A percentile compares a stretch with the other conserved stretches of the same genome.
Conservation (phyloP, 2,113 vertebrate species). For the human (Homo sapiens) region DNA sequence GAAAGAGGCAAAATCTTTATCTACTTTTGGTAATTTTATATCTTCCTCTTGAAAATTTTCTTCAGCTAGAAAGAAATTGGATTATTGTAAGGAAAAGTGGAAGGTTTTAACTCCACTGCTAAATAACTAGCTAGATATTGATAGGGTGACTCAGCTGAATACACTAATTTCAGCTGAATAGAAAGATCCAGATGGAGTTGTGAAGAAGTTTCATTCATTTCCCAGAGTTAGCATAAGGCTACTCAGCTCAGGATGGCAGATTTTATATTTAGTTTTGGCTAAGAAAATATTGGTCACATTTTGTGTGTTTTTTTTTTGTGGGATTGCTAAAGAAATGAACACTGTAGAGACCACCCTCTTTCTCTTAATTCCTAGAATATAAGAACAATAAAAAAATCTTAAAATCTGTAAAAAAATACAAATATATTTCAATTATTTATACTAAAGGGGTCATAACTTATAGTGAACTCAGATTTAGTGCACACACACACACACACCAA, state of each 20-base stretch:
- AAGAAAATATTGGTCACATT: conserved; percentile 16
- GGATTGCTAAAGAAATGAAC: conserved; percentile 18
- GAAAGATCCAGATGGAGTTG: conserved; percentile 31
- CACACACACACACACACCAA: neutral
- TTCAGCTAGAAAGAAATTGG: neutral
- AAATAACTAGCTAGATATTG: conserved; percentile 47
- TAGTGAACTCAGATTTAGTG: neutral
- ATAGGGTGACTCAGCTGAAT: conserved; percentile 61
- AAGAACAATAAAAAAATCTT: neutral
- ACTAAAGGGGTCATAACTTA: neutral
- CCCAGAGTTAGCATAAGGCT: neutral
- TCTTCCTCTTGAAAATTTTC: conserved; percentile 24
- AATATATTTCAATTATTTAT: neutral
- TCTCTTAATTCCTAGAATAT: neutral
- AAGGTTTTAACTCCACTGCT: neutral
- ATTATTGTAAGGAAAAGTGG: conserved; percentile 5
- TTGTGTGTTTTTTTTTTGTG: neutral
- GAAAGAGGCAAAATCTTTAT: neutral
- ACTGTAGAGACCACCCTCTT: neutral
- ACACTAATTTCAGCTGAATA: conserved; percentile 57
- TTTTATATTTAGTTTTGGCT: conserved; percentile 53
- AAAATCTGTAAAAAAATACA: neutral
- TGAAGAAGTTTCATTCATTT: conserved; percentile 11
- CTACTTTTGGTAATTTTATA: neutral
- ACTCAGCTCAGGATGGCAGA: neutral